These are phyloP conservation scores for Syndactyla subalaris DNA, from an alignment of 2,797 vertebrate species.

Conservation along the genomic window DNA sequence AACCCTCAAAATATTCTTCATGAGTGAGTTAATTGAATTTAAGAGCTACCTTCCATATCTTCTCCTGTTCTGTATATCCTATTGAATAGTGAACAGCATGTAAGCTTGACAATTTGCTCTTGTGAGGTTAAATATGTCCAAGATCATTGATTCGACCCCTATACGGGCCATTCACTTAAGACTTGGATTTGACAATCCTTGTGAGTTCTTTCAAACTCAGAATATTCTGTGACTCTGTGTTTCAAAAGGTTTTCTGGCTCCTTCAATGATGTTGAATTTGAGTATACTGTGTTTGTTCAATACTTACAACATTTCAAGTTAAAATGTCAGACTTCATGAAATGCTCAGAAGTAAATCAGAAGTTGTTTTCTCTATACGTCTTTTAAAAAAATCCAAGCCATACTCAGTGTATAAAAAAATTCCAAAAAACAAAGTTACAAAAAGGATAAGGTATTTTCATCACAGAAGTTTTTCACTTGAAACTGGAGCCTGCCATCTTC, in stretches of 20 bases:
- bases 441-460: not conserved
- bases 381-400: not conserved
- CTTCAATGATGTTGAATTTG: not conserved
- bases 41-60: not conserved
- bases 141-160: not conserved
- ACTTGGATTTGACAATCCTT: not conserved
- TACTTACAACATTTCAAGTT: not conserved
- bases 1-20: not conserved
- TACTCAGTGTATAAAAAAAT: not conserved
- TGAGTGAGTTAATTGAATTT: not conserved
- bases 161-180: not conserved
- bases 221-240: not conserved
- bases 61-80: not conserved
- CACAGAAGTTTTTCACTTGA: not conserved
- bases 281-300: rapidly evolving
- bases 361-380: not conserved
- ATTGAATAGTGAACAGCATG: not conserved
- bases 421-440: not conserved
- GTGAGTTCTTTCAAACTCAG: not conserved
- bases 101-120: not conserved
- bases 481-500: not conserved
- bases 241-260: not conserved
- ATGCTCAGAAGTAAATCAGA: not conserved
- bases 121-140: not conserved
- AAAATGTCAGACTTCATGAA: not conserved